Conservation (phyloP, 2,797 vertebrate species). For the Mareca penelope region DNA sequence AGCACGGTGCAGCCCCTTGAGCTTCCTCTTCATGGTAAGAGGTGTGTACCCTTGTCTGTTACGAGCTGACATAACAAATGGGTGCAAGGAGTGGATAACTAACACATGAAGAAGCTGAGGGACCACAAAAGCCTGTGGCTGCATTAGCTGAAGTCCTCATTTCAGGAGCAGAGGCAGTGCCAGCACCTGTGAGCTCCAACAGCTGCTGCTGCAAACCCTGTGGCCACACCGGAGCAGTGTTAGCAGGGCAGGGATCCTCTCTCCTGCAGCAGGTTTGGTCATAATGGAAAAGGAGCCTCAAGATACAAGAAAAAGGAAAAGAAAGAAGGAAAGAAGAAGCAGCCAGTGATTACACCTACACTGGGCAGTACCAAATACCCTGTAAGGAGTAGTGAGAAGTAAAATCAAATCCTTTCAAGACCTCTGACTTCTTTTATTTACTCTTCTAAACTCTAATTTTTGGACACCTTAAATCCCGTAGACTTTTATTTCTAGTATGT, state of each 20-base stretch:
- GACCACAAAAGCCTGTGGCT: neutral
- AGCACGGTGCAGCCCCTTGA: neutral
- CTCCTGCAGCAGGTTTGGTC: neutral
- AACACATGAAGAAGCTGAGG: neutral
- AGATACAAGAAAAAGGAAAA: neutral
- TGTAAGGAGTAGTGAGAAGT: neutral
- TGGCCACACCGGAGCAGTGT: neutral
- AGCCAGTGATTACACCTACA: neutral
- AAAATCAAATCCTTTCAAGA: neutral
- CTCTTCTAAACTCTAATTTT: neutral
- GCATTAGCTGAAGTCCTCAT: neutral
- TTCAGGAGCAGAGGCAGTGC: neutral
- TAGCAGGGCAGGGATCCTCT: neutral
- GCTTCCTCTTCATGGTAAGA: neutral
- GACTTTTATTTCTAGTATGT: neutral
- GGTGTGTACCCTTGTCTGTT: neutral
- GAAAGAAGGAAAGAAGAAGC: neutral
- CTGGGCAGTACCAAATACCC: neutral
- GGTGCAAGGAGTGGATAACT: neutral
- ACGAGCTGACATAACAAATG: neutral
- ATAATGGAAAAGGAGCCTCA: neutral
- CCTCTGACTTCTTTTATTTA: neutral
- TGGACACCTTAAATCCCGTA: neutral
- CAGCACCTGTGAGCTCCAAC: neutral
- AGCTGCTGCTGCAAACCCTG: neutral